phyloP scores from a whole-genome alignment of 1,140 invertebrate species.

The Bicyclus anynana region DNA sequence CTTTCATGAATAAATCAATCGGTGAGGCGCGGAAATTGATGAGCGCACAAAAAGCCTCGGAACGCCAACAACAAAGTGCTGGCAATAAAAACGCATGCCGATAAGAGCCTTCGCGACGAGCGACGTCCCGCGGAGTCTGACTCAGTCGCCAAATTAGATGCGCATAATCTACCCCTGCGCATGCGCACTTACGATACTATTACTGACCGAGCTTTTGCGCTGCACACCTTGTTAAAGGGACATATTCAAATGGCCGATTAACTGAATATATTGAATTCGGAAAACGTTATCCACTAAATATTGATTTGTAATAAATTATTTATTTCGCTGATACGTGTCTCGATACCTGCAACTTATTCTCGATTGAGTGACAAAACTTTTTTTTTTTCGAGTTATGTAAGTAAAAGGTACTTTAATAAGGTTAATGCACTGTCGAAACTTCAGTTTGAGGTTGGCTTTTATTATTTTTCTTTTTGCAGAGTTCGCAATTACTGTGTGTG shows the following conservation, averaged over 20 bases:
- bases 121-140: constrained; percentile 48
- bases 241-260: constrained; percentile 4
- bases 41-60: constrained; percentile 66
- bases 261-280: constrained; percentile 2
- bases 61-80: constrained; percentile 69
- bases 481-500: constrained; percentile 1
- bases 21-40: constrained; percentile 73
- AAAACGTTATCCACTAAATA: constrained; percentile 1
- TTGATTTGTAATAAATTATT: background rate
- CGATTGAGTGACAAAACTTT: background rate
- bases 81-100: constrained; percentile 64
- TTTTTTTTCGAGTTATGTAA: background rate
- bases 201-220: constrained; percentile 28
- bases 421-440: background rate
- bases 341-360: background rate
- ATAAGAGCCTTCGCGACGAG: constrained; percentile 42
- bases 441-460: background rate
- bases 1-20: constrained; percentile 76
- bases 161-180: constrained; percentile 61
- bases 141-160: constrained; percentile 67
- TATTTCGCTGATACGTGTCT: background rate
- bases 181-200: constrained; percentile 36
- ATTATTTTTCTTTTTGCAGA: background rate
- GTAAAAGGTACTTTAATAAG: background rate
- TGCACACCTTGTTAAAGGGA: constrained; percentile 22